Evolutionary conservation across 2,113 vertebrate species (phyloP), one percentile per base, ranked within the genome.

Genomic region (Erythrolamprus reginae): DNA sequence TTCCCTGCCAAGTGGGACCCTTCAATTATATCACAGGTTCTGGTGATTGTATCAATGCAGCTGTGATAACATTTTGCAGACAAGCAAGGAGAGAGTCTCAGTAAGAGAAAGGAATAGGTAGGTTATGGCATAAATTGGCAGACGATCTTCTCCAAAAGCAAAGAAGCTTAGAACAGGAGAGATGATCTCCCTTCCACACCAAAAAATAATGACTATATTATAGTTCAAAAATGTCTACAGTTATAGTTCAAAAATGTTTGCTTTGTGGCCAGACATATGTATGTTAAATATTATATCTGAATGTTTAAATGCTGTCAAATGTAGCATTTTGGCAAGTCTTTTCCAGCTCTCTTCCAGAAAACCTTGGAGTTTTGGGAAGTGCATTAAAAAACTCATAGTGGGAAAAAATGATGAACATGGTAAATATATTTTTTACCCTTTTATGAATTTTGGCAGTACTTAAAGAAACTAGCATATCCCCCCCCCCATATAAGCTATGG

Each of bases 41-140:
- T 28, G 33, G 84, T 53, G 61, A 90, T 10, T 48, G 85, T 45
- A n/a, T 91, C 28, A 28, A 77, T 55, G 45, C 86, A 91, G 86
- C 90, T 91, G 86, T 83, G 86, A 56, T 83, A 91, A 88, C 52
- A 91, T 23, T 87, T 88, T 88, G 42, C 86, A 88, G 86, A 82
- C 17, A 47, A 55, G 65, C 86, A 91, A 83, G 70, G 65, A 58
- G 86, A 91, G 86, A 21, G 1, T 17, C 10, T 48, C 38, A 53
- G 33, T 38, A 86, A 82, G 23, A 42, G 9, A 48, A 48, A 52
- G 3, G 38, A 17, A 50, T 82, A 26, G 51, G 58, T 86, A 51
- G 24, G 42, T 82, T 42, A 87, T 24, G 45, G 28, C 24, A 82
- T 52, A 83, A 7, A 85, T n/a, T 52, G 48, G 15, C 7, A 84